Percentiles rank a stretch among this genome's conserved stretches.
Conservation (phyloP, 2,113 vertebrate species). For the Etheostoma cragini region DNA sequence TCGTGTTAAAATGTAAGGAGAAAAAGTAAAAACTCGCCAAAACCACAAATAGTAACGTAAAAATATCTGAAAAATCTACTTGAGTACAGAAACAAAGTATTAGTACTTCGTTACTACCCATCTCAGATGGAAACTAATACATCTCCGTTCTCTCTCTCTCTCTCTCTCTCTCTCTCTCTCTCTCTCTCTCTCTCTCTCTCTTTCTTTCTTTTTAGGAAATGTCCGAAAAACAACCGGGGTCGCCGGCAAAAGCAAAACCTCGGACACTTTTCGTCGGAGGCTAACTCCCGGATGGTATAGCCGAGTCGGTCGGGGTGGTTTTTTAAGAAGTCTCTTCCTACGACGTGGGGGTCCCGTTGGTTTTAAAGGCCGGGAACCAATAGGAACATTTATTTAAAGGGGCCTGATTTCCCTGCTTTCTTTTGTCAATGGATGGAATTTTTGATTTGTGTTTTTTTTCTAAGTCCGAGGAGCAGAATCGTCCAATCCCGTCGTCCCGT, state of each 20-base stretch:
- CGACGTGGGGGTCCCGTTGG: conserved; percentile 88
- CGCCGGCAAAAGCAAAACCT: conserved; percentile 97
- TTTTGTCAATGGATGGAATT: conserved; percentile 75
- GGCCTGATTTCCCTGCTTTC: conserved; percentile 92
- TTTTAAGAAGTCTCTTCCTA: conserved; percentile 89
- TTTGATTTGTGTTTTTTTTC: conserved; percentile 37
- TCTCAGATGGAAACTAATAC: background rate
- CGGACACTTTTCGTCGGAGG: conserved; percentile 96
- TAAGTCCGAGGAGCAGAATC: conserved; percentile 75
- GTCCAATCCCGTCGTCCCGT: conserved; percentile 32
- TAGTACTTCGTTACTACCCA: too few species aligned
- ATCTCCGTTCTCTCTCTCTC: background rate
- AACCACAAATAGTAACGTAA: too few species aligned
- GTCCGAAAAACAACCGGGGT: conserved; percentile 95
- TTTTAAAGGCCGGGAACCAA: conserved; percentile 61
- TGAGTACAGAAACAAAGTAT: too few species aligned
- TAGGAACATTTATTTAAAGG: conserved; percentile 94
- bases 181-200: background rate
- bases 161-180: conserved; percentile 25
- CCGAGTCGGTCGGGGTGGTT: conserved; percentile 54
- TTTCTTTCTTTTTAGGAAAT: conserved; percentile 86
- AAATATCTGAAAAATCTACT: too few species aligned
- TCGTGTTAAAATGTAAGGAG: too few species aligned
- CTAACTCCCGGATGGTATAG: conserved; percentile 97
- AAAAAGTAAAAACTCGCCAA: too few species aligned